Evolutionary conservation across 2,797 vertebrate species (phyloP), one percentile per base, ranked within the genome.

Genomic region (Alfaro cultratus): DNA sequence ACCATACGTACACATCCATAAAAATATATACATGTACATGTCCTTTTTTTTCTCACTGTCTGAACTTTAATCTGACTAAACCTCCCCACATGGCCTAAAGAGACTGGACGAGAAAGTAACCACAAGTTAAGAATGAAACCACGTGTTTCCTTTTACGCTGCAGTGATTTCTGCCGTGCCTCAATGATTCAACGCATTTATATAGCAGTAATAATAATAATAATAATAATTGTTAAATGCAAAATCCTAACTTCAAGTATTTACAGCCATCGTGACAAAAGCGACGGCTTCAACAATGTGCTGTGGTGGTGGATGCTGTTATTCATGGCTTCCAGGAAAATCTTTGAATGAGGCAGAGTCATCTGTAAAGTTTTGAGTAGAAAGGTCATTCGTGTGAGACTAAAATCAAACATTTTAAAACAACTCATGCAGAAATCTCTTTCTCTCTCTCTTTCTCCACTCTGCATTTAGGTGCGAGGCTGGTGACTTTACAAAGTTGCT

Each of bases 401-500:
- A 75, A 73, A 41, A 10, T 23, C 11, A 26, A 70, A 70, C 11
- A 70, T 70, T 70, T 41, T 41, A 23, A 43, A 26, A 43, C 23
- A 43, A 43, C 43, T 41, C 1, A 43, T 15, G 67, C 67, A 43
- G 9, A 70, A 70, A 70, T 26, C 9, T 68, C 85, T 55, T 26
- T 11, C 34, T 53, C 31, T 79, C 85, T 11, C 53, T 26, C 21
- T 55, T 8, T 57, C n/a, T 71, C 71, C 82, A 51, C 2, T 72
- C 62, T 68, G 51, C 34, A 51, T 79, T 77, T 73, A 71, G 67
- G 46, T 81, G 43, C 78, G 34, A 6, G 1, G 46, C 29, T 73
- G 70, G 76, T 71, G 70, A 75, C 77, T 82, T 75, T 67, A 77
- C 39, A 62, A 41, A 76, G 81, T 81, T 80, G 60, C 79, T 82